Evolutionary conservation across 2,888 invertebrate species (phyloP).

Genomic region (Cheilosia soror): DNA sequence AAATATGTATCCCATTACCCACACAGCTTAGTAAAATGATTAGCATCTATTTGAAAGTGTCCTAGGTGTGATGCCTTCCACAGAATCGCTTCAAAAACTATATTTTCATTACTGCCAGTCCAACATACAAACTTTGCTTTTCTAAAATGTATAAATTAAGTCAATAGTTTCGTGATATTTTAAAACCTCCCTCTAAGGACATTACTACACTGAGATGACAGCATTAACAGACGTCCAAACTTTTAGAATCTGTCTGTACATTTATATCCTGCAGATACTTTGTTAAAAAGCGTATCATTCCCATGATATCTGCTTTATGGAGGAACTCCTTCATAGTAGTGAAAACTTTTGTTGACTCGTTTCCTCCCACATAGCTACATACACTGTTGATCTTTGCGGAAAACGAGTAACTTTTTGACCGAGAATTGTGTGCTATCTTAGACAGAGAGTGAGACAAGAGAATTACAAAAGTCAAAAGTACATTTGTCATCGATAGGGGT

Average conservation of each 20-base stretch:
- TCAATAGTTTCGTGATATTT: conserved; percentile 17
- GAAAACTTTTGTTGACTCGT: conserved; percentile 58
- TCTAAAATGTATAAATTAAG: not conserved
- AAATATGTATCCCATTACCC: no score
- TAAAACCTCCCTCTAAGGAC: conserved; percentile 7
- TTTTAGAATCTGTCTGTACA: conserved; percentile 30
- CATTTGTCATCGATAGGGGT: conserved; percentile 63
- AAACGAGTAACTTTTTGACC: conserved; percentile 58
- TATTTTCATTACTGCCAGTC: not conserved
- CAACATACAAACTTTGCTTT: not conserved
- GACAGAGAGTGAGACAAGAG: not conserved
- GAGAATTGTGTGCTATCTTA: conserved; percentile 26
- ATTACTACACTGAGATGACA: conserved; percentile 22
- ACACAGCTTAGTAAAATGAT: no score
- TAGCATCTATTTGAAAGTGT: no score
- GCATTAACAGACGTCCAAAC: conserved; percentile 40
- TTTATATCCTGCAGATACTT: conserved; percentile 37
- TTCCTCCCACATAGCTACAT: not conserved
- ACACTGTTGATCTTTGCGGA: conserved; percentile 34
- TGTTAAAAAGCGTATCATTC: conserved; percentile 53
- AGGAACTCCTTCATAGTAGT: conserved; percentile 36
- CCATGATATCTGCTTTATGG: conserved; percentile 36
- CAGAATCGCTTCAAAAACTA: no score
- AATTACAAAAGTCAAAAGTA: conserved; percentile 59
- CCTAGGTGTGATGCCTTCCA: no score